phyloP scores from a whole-genome alignment of 1,140 invertebrate species.

The Zaprionus kolodkinae region DNA sequence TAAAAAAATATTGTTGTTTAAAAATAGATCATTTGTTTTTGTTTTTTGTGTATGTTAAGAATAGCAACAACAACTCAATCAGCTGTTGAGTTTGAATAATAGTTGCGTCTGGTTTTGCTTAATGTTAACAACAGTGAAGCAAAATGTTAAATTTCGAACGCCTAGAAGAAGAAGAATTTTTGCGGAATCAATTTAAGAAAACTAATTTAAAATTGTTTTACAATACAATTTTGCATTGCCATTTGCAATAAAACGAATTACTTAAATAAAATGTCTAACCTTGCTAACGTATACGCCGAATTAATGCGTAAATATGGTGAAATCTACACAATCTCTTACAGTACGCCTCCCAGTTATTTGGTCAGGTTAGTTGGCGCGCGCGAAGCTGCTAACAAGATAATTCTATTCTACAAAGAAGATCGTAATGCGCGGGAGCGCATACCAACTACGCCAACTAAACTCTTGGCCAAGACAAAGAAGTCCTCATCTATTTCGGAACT shows the following conservation, averaged over 20 bases:
- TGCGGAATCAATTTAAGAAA: conserved; percentile 1
- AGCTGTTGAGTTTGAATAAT: background rate
- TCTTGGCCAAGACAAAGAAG: conserved; percentile 21
- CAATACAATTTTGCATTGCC: background rate
- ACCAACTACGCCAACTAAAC: conserved; percentile 55
- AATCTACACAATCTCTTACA: conserved; percentile 65
- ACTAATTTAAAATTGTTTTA: conserved; percentile 14
- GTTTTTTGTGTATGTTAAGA: background rate
- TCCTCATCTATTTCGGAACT: conserved; percentile 27
- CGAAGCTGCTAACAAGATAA: conserved; percentile 61
- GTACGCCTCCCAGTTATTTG: conserved; percentile 63
- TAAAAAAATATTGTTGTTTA: background rate
- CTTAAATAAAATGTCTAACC: conserved; percentile 52
- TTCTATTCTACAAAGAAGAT: conserved; percentile 71
- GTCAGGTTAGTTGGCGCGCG: conserved; percentile 46
- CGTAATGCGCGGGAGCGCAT: conserved; percentile 16
- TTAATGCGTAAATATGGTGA: conserved; percentile 67
- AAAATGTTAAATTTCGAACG: conserved; percentile 28
- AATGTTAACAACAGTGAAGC: conserved; percentile 28
- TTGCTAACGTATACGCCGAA: conserved; percentile 72
- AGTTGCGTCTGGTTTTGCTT: background rate
- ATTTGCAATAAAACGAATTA: background rate
- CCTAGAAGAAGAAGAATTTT: conserved; percentile 21
- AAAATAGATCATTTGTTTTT: background rate
- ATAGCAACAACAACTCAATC: background rate